Percentiles rank a stretch among this genome's conserved stretches.
phyloP scores from a whole-genome alignment of 1,140 invertebrate genomes.

The Babylonia areolata region DNA sequence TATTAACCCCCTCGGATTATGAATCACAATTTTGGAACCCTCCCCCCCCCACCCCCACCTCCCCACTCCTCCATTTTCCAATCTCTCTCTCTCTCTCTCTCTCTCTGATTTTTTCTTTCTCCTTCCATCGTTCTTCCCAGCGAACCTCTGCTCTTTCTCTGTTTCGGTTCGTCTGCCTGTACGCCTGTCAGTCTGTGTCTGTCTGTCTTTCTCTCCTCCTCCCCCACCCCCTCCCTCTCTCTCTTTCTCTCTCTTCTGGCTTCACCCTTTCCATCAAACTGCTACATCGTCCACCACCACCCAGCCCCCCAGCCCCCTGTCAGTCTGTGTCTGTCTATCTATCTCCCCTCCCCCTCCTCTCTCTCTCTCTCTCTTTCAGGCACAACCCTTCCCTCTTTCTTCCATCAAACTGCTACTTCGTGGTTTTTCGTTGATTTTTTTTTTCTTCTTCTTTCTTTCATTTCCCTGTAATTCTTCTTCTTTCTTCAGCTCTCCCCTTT shows the following conservation, averaged over 20 bases:
- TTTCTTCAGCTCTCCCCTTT: neutral
- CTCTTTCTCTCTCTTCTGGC: neutral
- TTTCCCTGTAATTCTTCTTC: neutral
- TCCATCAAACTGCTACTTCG: too few relatives aligned
- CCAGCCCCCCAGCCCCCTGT: neutral
- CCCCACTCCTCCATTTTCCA: neutral
- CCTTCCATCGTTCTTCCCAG: neutral
- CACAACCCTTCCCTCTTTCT: neutral
- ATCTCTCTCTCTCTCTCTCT: slow-evolving; percentile 7
- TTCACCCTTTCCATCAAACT: too few relatives aligned
- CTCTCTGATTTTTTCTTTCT: neutral
- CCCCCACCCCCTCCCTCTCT: neutral
- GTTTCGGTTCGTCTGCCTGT: neutral
- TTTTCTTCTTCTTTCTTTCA: neutral
- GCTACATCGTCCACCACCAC: too few relatives aligned
- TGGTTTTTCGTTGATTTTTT: neutral
- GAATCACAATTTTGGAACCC: slow-evolving; percentile 2
- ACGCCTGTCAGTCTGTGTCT: neutral
- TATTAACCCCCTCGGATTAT: slow-evolving; percentile 1
- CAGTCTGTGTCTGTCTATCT: neutral
- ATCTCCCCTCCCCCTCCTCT: neutral
- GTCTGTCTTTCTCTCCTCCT: neutral
- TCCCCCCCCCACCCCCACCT: neutral
- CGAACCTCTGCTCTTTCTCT: neutral
- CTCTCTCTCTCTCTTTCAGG: neutral